Base-by-base conservation (phyloP, 2,797 vertebrate genomes). In the Sparus aurata region DNA sequence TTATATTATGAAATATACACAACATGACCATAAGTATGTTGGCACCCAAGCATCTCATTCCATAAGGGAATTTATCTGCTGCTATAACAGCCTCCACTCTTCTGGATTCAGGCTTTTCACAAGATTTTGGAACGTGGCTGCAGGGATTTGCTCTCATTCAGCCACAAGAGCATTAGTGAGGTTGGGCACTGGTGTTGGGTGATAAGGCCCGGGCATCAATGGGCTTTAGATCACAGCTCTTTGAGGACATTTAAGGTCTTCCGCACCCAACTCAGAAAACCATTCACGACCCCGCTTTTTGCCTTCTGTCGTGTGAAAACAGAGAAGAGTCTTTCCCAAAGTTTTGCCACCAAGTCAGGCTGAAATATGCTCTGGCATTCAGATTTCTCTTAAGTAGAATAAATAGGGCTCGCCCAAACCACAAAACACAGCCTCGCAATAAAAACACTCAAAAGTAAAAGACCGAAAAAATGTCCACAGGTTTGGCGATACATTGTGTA, bases 151-250 rank as follows among this genome's bases (percentile, higher is more conserved):
- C 80, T 73, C 77, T 74, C 80, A 77, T 81, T 79, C 72, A 79
- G 69, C 85, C 75, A 69, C 72, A 20, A 72, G 66, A 83, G 87
- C 77, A 74, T 85, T 83, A 87, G 69, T 12, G 69, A 77, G 82
- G 77, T 73, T 45, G 69, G 69, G 80, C 45, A 43, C 82, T 81
- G 85, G 77, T 68, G 77, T 61, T 22, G 65, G 77, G 43, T 41
- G 87, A 85, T 87, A 85, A 87, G 77, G 61, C 65, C 54, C 1
- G 38, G 54, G 22, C 72, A 54, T 81, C 68, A 58, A 57, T 65
- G 82, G 77, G 79, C 77, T 86, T 86, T 69, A 86, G 73, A 88
- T 84, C 71, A 63, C 41, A 3, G 54, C 70, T 72, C 67, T 84
- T 73, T 77, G 59, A 61, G 49, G 63, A 50, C 45, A 62, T 58